These are phyloP conservation scores for Malacoraja senta DNA, from an alignment of 2,797 vertebrate species.

Conservation along the genomic window DNA sequence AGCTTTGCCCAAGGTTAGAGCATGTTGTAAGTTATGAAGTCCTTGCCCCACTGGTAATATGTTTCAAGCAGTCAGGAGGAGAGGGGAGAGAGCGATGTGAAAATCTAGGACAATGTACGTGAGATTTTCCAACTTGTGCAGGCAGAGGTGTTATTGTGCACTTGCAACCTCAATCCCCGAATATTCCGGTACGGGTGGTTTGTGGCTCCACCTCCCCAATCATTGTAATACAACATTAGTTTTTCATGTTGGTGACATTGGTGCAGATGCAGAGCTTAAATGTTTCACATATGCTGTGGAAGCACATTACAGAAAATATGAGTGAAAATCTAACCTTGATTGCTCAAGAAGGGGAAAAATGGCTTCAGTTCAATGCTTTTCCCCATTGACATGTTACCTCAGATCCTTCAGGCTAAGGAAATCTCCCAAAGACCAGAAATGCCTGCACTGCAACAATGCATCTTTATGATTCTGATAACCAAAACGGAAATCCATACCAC, in stretches of 20 bases:
- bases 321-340: background rate
- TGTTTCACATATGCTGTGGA: too few relatives aligned
- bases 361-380: background rate
- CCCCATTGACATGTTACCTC: background rate
- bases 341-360: background rate
- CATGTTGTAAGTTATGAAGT: background rate
- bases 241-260: too few relatives aligned
- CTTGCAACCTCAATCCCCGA: too few relatives aligned
- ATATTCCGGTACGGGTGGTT: background rate
- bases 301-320: too few relatives aligned
- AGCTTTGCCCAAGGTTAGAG: constrained; percentile 47
- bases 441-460: background rate
- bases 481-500: background rate
- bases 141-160: background rate
- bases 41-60: background rate
- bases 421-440: background rate
- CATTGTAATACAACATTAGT: too few relatives aligned
- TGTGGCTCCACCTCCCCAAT: background rate
- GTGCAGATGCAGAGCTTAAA: too few relatives aligned
- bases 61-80: background rate
- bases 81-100: background rate
- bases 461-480: background rate
- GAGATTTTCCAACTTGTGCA: background rate
- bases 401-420: background rate
- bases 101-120: too few relatives aligned